Percentiles rank a stretch among this genome's conserved stretches.
phyloP scores from a whole-genome alignment of 2,113 vertebrate genomes.

The Dipodomys spectabilis region DNA sequence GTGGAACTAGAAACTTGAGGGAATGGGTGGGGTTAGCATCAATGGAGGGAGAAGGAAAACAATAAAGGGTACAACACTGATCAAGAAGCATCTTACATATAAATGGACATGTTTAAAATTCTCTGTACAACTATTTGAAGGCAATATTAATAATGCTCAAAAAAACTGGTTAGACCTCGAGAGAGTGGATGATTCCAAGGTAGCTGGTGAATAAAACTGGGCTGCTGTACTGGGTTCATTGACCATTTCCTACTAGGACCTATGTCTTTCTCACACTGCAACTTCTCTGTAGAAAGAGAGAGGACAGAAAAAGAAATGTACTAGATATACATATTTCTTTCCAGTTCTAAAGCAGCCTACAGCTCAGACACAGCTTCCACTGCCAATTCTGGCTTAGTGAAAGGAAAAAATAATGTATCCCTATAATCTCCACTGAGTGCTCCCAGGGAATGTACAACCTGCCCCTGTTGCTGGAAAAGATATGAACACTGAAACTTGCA shows the following conservation, averaged over 20 bases:
- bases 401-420: constrained; percentile 21
- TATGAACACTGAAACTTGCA: background rate
- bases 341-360: constrained; percentile 22
- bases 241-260: background rate
- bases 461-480: background rate
- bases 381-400: constrained; percentile 58
- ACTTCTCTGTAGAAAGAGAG: background rate
- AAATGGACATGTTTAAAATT: no score
- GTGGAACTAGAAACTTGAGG: no score
- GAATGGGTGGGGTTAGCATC: no score
- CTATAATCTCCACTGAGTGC: constrained; percentile 43
- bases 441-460: constrained; percentile 40
- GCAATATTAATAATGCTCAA: no score
- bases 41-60: no score
- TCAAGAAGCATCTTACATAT: no score
- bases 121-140: no score
- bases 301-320: background rate
- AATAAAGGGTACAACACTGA: no score
- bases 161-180: background rate
- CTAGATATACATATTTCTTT: background rate
- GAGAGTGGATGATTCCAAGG: background rate
- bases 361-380: constrained; percentile 39
- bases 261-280: background rate
- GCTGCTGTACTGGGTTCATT: background rate
- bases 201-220: background rate